phyloP scores from a whole-genome alignment of 2,888 invertebrate genomes.

The Hermaeophaga mercurialis region DNA sequence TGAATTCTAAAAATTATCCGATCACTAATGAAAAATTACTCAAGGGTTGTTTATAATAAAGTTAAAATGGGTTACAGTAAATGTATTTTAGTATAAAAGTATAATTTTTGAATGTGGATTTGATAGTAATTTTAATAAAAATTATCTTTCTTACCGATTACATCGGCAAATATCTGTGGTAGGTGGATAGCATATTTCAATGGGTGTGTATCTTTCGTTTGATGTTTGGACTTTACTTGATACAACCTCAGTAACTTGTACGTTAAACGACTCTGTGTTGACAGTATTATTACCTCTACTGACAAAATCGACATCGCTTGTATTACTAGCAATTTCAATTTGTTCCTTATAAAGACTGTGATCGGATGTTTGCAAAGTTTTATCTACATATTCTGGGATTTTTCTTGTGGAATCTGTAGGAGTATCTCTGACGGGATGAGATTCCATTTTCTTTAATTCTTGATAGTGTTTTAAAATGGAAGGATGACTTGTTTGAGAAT shows the following conservation, averaged over 20 bases:
- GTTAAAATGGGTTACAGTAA: too few species aligned
- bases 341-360: not conserved
- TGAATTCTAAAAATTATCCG: too few species aligned
- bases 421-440: conserved; percentile 18
- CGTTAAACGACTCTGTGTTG: conserved; percentile 7
- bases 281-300: conserved; percentile 14
- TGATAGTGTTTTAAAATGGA: conserved; percentile 20
- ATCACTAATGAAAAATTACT: too few species aligned
- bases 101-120: not conserved
- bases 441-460: conserved; percentile 10
- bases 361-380: conserved; percentile 24
- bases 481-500: conserved; percentile 25
- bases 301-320: not conserved
- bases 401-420: not conserved
- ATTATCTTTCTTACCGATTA: not conserved
- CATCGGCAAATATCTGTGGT: not conserved
- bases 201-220: not conserved
- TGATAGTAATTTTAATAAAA: too few species aligned
- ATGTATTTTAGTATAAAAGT: too few species aligned
- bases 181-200: conserved; percentile 9
- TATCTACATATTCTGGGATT: conserved; percentile 14
- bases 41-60: too few species aligned
- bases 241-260: conserved; percentile 14
- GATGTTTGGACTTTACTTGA: conserved; percentile 12
- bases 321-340: not conserved